Evolutionary conservation across 2,888 invertebrate species (phyloP).

Genomic region (Rapana venosa): DNA sequence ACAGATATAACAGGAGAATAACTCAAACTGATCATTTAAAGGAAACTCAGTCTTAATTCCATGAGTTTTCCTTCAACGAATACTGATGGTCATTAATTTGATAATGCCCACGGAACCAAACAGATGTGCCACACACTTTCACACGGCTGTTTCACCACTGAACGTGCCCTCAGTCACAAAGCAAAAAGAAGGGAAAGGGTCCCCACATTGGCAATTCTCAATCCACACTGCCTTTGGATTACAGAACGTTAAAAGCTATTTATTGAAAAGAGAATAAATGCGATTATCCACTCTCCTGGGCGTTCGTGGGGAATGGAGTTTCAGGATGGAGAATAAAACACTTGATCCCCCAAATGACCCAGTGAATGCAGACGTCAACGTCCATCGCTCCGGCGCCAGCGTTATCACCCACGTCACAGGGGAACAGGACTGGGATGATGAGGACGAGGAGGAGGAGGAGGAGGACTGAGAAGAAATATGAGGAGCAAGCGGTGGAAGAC

Average conservation of each 20-base stretch:
- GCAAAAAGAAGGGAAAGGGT: no score
- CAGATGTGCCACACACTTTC: no score
- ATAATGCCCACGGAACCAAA: no score
- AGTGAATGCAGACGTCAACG: not conserved
- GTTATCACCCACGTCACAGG: not conserved
- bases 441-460: no score
- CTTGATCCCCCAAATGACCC: not conserved
- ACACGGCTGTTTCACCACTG: conserved; percentile 6
- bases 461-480: no score
- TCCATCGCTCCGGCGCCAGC: not conserved
- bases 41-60: no score
- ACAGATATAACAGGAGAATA: no score
- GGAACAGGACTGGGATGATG: not conserved
- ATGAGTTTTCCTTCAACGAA: no score
- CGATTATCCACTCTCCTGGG: not conserved
- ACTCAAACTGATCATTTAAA: no score
- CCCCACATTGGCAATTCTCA: not conserved
- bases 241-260: conserved; percentile 11
- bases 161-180: not conserved
- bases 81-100: no score
- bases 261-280: not conserved
- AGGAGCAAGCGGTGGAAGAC: not conserved
- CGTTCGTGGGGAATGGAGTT: not conserved
- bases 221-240: not conserved
- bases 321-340: not conserved